Conservation (phyloP, 2,888 invertebrate genomes). For the Phengaris arion region DNA sequence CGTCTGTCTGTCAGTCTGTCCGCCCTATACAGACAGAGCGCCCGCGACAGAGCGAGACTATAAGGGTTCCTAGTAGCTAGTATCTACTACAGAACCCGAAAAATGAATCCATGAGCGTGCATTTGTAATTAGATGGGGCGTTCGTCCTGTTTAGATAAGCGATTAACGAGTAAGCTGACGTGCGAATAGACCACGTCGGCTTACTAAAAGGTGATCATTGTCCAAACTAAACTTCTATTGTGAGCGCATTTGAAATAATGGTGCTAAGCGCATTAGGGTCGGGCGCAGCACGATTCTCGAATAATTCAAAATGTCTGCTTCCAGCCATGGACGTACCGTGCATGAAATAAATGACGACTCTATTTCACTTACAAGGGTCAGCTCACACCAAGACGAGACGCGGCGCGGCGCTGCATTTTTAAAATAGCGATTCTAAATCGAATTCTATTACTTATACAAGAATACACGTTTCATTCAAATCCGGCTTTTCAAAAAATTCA, state of each 20-base stretch:
- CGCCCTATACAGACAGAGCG: too few relatives aligned
- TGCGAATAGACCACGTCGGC: conserved; percentile 16
- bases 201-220: conserved; percentile 21
- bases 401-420: too few relatives aligned
- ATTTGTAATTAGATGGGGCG: neutral
- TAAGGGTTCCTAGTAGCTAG: too few relatives aligned
- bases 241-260: neutral
- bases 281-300: conserved; percentile 8
- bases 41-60: too few relatives aligned
- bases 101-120: neutral
- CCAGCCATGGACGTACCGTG: neutral
- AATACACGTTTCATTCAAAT: too few relatives aligned
- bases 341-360: neutral
- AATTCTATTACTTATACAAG: too few relatives aligned
- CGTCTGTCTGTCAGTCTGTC: too few relatives aligned
- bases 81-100: neutral
- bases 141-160: conserved; percentile 17
- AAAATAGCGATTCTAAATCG: too few relatives aligned
- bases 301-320: conserved; percentile 10
- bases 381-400: too few relatives aligned
- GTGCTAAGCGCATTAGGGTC: conserved; percentile 1
- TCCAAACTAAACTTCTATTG: conserved; percentile 10
- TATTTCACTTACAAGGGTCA: neutral
- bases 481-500: too few relatives aligned
- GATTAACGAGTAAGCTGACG: conserved; percentile 22